phyloP scores from a whole-genome alignment of 2,797 vertebrate genomes.

The Dallia pectoralis region DNA sequence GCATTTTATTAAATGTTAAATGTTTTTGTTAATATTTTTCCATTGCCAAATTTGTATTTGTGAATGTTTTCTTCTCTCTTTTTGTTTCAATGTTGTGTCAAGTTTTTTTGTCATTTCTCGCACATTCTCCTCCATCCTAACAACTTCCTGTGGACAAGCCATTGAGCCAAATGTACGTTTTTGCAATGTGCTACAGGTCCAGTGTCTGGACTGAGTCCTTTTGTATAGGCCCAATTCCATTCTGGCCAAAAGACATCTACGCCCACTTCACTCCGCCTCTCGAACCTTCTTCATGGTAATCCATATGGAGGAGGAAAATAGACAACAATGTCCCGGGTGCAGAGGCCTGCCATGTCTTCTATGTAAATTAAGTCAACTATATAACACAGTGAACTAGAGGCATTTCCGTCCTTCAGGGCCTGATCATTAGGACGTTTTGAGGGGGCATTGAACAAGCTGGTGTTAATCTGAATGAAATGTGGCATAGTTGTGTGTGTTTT shows the following conservation, averaged over 20 bases:
- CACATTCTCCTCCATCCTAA: conserved; percentile 9
- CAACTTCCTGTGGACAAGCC: conserved; percentile 33
- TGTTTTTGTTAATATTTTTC: background rate
- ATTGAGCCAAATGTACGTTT: conserved; percentile 41
- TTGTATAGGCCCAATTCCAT: conserved; percentile 45
- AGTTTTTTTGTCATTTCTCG: conserved; percentile 36
- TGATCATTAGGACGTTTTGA: conserved; percentile 4
- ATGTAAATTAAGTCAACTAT: background rate
- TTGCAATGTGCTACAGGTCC: background rate
- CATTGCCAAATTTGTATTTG: background rate
- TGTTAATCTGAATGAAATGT: conserved; percentile 30
- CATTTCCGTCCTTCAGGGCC: background rate
- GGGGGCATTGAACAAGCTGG: conserved; percentile 22
- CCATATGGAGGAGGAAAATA: conserved; percentile 49
- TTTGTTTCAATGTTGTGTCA: conserved; percentile 19
- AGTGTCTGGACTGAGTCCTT: background rate
- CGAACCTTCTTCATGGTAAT: conserved; percentile 48
- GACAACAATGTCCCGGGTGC: background rate
- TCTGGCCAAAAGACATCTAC: conserved; percentile 37
- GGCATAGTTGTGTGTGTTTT: conserved; percentile 12
- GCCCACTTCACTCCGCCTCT: conserved; percentile 34
- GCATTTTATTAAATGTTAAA: background rate
- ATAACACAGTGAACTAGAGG: background rate
- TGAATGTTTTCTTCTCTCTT: background rate
- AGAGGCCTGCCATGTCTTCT: background rate